Conservation (phyloP, 1,140 invertebrate species). For the Drosophila triauraria region DNA sequence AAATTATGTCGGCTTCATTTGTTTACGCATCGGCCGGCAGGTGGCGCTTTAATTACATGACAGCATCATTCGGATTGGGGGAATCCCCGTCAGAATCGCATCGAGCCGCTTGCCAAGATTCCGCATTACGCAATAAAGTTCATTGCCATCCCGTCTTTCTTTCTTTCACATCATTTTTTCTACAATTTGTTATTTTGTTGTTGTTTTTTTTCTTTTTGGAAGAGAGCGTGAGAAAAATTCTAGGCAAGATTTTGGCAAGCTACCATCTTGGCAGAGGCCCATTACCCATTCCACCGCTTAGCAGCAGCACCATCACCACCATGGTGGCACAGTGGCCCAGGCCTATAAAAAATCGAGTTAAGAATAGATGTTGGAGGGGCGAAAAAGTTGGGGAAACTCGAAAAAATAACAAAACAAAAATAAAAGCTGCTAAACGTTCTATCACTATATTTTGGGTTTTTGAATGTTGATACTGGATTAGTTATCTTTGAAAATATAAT, state of each 20-base stretch:
- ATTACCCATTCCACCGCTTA: slow-evolving; percentile 44
- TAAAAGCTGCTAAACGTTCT: background rate
- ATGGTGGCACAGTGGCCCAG: slow-evolving; percentile 45
- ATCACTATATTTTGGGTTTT: background rate
- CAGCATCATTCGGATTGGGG: slow-evolving; percentile 51
- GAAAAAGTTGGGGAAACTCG: background rate
- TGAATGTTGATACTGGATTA: background rate
- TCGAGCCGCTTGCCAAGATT: slow-evolving; percentile 74
- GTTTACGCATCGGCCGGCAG: slow-evolving; percentile 72
- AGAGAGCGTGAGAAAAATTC: slow-evolving; percentile 76
- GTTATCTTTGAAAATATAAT: background rate
- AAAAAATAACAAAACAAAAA: too few species aligned
- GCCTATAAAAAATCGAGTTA: slow-evolving; percentile 33
- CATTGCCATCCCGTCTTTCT: slow-evolving; percentile 57
- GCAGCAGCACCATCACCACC: background rate
- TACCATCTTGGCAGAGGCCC: slow-evolving; percentile 76
- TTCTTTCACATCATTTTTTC: slow-evolving; percentile 60
- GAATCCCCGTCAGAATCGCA: slow-evolving; percentile 50
- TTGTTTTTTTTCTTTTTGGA: slow-evolving; percentile 64
- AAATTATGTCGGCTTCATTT: slow-evolving; percentile 79
- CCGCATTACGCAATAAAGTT: slow-evolving; percentile 76
- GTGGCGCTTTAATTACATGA: slow-evolving; percentile 77
- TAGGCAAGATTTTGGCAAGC: slow-evolving; percentile 75
- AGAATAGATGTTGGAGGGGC: slow-evolving; percentile 30
- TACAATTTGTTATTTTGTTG: slow-evolving; percentile 44